Conservation (phyloP, 2,888 invertebrate species). For the Pyrrhosoma nymphula region DNA sequence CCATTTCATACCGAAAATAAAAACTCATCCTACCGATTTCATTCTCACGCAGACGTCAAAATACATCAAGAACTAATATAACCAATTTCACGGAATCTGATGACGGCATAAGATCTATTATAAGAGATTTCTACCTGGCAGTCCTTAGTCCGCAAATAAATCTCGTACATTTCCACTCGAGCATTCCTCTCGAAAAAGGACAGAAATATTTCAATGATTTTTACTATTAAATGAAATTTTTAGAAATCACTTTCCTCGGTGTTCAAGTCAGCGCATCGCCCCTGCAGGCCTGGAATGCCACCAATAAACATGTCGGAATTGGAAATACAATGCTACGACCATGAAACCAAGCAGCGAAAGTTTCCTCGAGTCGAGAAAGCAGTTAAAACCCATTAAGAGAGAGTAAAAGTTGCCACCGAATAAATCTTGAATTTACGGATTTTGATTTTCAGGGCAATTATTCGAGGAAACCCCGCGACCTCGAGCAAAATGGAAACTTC, state of each 20-base stretch:
- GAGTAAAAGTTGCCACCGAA: not conserved
- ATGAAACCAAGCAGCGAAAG: not conserved
- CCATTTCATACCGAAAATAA: too few species aligned
- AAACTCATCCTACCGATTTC: too few species aligned
- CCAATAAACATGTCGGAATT: not conserved
- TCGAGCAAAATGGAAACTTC: not conserved
- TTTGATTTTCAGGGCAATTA: not conserved
- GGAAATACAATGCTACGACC: not conserved
- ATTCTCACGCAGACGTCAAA: too few species aligned
- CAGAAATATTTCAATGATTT: not conserved
- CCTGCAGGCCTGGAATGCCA: not conserved
- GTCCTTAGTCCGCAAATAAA: too few species aligned
- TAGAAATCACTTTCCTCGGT: not conserved
- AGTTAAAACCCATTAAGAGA: not conserved
- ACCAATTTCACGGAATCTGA: too few species aligned
- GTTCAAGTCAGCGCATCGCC: not conserved
- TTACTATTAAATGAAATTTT: not conserved
- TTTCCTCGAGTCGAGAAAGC: not conserved
- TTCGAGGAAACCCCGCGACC: not conserved
- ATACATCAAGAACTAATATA: too few species aligned
- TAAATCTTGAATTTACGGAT: not conserved
- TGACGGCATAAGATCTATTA: too few species aligned
- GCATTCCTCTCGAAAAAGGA: too few species aligned
- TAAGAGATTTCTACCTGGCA: too few species aligned
- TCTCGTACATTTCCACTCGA: too few species aligned